Evolutionary conservation across 2,797 vertebrate species (phyloP).

Genomic region (Lepilemur ruficaudatus): DNA sequence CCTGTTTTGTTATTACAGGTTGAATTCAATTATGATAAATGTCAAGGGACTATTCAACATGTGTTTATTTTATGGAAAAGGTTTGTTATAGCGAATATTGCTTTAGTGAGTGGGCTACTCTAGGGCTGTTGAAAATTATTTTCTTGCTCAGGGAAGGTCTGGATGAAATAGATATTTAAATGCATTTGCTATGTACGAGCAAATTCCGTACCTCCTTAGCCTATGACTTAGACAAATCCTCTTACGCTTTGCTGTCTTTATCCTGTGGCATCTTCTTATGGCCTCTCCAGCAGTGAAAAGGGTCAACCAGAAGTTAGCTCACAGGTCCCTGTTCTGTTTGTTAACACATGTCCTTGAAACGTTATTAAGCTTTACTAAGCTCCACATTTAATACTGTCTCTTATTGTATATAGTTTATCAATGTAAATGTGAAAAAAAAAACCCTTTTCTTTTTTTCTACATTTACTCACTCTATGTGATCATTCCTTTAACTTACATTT

Average conservation of each 20-base stretch:
- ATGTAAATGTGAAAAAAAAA: not conserved
- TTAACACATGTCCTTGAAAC: not conserved
- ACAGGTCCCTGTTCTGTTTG: not conserved
- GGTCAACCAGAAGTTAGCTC: not conserved
- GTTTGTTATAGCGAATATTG: not conserved
- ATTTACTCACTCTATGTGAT: not conserved
- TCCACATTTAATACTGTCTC: not conserved
- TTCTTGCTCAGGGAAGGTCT: not conserved
- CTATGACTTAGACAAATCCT: rapidly evolving
- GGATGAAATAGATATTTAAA: not conserved
- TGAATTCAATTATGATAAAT: not conserved
- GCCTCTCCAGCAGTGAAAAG: not conserved
- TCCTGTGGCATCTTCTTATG: not conserved
- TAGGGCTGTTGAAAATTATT: not conserved
- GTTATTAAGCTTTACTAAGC: not conserved
- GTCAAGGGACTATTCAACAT: not conserved
- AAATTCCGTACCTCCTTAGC: not conserved
- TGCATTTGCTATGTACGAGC: not conserved
- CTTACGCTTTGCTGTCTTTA: not conserved
- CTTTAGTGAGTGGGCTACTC: not conserved
- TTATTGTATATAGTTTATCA: not conserved
- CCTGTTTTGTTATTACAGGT: not conserved
- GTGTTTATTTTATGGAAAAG: not conserved
- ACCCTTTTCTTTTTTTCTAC: not conserved
- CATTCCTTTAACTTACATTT: not conserved